Base-by-base conservation (phyloP, 2,797 vertebrate species). In the Salmo trutta region DNA sequence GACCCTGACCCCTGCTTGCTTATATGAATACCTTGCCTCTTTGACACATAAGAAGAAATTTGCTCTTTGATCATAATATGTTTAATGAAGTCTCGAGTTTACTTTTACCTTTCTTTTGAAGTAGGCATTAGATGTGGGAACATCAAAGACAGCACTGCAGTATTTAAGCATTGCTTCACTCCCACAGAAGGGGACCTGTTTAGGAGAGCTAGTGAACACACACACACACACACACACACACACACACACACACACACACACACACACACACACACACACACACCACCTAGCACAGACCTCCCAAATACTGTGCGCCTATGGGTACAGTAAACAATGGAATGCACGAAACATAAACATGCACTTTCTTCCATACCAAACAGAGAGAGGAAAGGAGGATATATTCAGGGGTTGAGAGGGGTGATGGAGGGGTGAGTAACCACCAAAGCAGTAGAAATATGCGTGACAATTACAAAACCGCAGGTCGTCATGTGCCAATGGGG, bases 221-320 rank as follows among this genome's bases (percentile, higher is more conserved):
- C 75, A 76, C 64, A 59, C 73, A 80, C 72, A 62, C 52, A 17
- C 52, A 53, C 52, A 62, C 68, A 29, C 66, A 70, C 33, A 65
- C 21, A 10, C 62, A 65, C 75, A 76, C 64, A 59, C 73, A 80
- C 72, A 62, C 52, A 17, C 52, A 53, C 52, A 62, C 68, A 29
- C 66, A 24, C 24, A 24, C 24, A 24, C 24, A 24, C 24, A 24
- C 24, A 24, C 24, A 24, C 33, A 69, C 27, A 72, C 70, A 85
- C 85, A 84, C 82, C 54, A 19, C 17, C 54, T 4, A 59, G 17
- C 33, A 1, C 8, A 2, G 2, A 62, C 56, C 21, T 62, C 56
- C n/a, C 56, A 62, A 62, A 62, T 21, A 21, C 56, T 24, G n/a
- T 69, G 27, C 1, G 29, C 17, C 19, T 36, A 17, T 2, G 6